These are phyloP conservation scores for Laticauda colubrina DNA, from an alignment of 2,113 vertebrate species.

Conservation along the genomic window DNA sequence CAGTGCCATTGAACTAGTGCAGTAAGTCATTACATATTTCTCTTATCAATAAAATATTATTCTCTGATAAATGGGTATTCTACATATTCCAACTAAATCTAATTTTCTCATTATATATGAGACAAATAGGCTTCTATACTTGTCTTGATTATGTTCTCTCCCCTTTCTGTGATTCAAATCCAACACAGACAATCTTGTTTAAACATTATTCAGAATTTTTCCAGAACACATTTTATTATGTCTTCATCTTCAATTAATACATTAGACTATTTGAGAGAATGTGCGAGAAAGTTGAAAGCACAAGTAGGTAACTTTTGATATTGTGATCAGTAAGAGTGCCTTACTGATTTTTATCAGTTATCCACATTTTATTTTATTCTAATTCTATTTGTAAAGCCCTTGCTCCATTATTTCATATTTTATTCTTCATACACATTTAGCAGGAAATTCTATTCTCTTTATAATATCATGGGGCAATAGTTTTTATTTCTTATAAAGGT, in stretches of 20 bases:
- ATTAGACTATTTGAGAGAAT: not conserved
- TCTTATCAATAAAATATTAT: not conserved
- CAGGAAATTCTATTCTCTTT: not conserved
- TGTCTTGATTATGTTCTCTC: not conserved
- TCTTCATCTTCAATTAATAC: not conserved
- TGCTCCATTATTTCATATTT: not conserved
- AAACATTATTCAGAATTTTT: not conserved
- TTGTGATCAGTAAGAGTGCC: not conserved
- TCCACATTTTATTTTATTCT: not conserved
- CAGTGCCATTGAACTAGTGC: not conserved
- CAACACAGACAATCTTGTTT: not conserved
- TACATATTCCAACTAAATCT: not conserved
- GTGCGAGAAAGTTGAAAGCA: not conserved
- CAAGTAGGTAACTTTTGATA: not conserved
- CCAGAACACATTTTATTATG: not conserved
- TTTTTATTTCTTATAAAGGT: not conserved
- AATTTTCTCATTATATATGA: not conserved
- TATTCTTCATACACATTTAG: not conserved
- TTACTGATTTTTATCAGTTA: not conserved
- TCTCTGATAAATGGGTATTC: not conserved
- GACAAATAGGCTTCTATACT: not conserved
- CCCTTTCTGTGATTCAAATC: not conserved
- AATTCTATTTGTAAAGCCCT: fast-evolving
- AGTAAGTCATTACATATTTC: not conserved
- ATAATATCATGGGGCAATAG: not conserved